Base-by-base conservation (phyloP, 1,140 invertebrate species). In the Drosophila kurseongensis region DNA sequence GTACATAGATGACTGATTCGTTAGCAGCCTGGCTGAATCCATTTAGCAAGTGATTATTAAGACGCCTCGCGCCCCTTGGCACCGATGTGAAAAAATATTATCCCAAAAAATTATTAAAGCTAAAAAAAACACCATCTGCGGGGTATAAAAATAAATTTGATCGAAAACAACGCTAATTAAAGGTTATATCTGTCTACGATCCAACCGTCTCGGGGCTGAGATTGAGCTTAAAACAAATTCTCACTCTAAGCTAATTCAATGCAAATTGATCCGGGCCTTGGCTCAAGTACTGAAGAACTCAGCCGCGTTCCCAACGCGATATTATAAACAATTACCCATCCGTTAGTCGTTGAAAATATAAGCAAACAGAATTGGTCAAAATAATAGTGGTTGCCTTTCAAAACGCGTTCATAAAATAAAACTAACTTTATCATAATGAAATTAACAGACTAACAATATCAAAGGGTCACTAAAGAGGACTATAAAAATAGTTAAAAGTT, bases 1-100 rank as follows among this genome's bases (percentile, higher is more conserved):
- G 71, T 67, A 67, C 40, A 58, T 71, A 79, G 75, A 80, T 78
- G 73, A 84, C 75, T 83, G 80, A 83, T 83, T 83, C 52, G 80
- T 80, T 79, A 84, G 80, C 80, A 57, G 47, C 40, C 38, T 16
- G 58, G 59, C 59, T 69, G 63, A 44, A 62, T 56, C 36, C 66
- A 83, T 73, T 86, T 86, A 86, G 83, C 83, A 66, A 86, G 75
- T 86, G 83, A 88, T 86, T 86, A 83, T 80, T 85, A 41, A 50
- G 47, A 71, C 56, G 78, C 67, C 58, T 82, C 79, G 66, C 63
- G 61, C 60, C 79, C 69, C 63, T 83, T 71, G 66, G 56, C 66
- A 62, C 67, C 51, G 41, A 14, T 8, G 44, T 29, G 52, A 71
- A 69, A 58, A 51, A 51, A 71, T 69, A 57, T 48, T 47, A 32